Evolutionary conservation across 2,113 vertebrate genomes (phyloP).

Genomic region (Pseudorhombus dupliciocellatus): DNA sequence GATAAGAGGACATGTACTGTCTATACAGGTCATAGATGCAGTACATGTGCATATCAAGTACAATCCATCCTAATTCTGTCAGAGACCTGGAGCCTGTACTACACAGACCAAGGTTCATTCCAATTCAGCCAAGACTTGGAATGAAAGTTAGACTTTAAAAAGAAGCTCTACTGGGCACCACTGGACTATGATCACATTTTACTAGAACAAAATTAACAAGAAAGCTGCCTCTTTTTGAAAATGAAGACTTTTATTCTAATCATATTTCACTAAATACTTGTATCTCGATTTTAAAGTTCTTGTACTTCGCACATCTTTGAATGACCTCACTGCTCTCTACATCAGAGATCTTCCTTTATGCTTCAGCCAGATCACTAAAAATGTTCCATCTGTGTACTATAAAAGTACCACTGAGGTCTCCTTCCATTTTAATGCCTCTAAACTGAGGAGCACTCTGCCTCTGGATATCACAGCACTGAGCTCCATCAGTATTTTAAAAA

Average conservation of each 20-base stretch:
- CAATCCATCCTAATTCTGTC: not conserved
- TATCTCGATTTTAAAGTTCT: not conserved
- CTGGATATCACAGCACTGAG: not conserved
- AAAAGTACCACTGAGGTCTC: not conserved
- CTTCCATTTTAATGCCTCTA: slow-evolving; percentile 7
- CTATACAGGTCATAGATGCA: not conserved
- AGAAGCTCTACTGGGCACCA: no score
- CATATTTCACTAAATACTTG: not conserved
- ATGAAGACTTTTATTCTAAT: not conserved
- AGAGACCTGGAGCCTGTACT: no score
- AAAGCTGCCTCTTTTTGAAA: not conserved
- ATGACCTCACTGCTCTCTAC: not conserved
- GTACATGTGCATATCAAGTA: not conserved
- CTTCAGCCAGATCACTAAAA: not conserved
- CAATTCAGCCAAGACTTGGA: no score
- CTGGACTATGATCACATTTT: no score
- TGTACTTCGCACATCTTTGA: not conserved
- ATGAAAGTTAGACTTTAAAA: no score
- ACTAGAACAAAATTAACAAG: not conserved
- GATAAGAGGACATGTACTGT: not conserved
- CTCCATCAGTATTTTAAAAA: not conserved
- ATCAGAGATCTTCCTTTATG: slow-evolving; percentile 8
- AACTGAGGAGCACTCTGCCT: slow-evolving; percentile 8
- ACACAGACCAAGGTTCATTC: no score
- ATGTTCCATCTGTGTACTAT: slow-evolving; percentile 2